phyloP scores from a whole-genome alignment of 2,113 vertebrate species.

The Cyanoderma ruficeps region DNA sequence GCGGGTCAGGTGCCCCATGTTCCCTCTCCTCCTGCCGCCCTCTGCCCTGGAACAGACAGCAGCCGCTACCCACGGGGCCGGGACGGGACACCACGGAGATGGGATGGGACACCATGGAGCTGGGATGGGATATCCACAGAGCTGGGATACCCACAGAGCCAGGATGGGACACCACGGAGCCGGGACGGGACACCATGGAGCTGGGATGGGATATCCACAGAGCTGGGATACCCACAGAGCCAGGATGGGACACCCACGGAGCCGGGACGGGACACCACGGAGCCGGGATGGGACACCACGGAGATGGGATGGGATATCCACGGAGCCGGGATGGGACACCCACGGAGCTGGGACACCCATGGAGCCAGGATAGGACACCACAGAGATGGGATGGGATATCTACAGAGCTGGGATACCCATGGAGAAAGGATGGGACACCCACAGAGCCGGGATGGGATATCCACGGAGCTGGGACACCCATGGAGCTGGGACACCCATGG shows the following conservation, averaged over 20 bases:
- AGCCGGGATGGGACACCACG: accelerated
- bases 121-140: accelerated
- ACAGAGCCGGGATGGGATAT: not conserved
- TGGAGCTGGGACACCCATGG: no score
- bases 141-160: accelerated
- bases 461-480: no score
- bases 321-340: accelerated
- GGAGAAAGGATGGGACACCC: not conserved
- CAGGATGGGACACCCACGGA: not conserved
- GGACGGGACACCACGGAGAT: accelerated
- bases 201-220: not conserved
- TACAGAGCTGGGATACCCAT: accelerated
- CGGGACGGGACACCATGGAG: no score
- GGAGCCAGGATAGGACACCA: accelerated
- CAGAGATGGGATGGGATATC: not conserved
- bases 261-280: not conserved
- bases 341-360: accelerated
- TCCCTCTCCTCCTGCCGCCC: conserved; percentile 89
- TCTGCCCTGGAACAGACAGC: conserved; percentile 78
- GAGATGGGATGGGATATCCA: no score
- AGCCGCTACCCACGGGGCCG: not conserved
- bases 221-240: accelerated
- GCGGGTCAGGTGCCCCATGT: conserved; percentile 96
- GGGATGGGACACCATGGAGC: no score
- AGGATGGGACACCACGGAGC: accelerated